Percentiles rank a stretch among this genome's conserved stretches.
These are phyloP conservation scores for Aptenodytes patagonicus DNA, from an alignment of 2,113 vertebrate genomes.

Conservation along the genomic window DNA sequence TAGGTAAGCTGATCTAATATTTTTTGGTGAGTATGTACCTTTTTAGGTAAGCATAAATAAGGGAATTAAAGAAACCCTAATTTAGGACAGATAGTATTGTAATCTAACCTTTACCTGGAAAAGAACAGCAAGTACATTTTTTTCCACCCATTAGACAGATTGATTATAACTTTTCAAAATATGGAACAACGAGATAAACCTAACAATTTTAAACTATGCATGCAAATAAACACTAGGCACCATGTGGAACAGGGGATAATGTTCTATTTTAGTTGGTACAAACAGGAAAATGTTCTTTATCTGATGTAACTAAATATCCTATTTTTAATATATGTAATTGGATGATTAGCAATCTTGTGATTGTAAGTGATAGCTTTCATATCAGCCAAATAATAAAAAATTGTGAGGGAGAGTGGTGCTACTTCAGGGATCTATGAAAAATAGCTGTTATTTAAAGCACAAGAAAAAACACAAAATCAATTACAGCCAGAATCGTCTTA, in stretches of 20 bases:
- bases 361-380: not conserved
- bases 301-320: not conserved
- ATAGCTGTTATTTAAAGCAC: not conserved
- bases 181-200: not conserved
- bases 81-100: not conserved
- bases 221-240: not conserved
- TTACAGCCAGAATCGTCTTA: not conserved
- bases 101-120: not conserved
- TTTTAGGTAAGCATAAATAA: not conserved
- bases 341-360: constrained; percentile 1
- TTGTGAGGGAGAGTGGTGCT: rapidly evolving
- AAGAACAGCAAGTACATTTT: not conserved
- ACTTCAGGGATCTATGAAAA: not conserved
- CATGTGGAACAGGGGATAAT: not conserved
- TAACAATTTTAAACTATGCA: not conserved
- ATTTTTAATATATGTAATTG: not conserved
- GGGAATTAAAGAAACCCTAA: not conserved
- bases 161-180: not conserved
- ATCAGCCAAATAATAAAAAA: not conserved
- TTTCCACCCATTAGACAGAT: not conserved
- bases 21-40: not conserved
- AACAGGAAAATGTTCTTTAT: not conserved
- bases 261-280: not conserved
- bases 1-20: not conserved
- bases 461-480: not conserved